Conservation (phyloP, 2,888 invertebrate genomes). For the Lamproptera curius region DNA sequence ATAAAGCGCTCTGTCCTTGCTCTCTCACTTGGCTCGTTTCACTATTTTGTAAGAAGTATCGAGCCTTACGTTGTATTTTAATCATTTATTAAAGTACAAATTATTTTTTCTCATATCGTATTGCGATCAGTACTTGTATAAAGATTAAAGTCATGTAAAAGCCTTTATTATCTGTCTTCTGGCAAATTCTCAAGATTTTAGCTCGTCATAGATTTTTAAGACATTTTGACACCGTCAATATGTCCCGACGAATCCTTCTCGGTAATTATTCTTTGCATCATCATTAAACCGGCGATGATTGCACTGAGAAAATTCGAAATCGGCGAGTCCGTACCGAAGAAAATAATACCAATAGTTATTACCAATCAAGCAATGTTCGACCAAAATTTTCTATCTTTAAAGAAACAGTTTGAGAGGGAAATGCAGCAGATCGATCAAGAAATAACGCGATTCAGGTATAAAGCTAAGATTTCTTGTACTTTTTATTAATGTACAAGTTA, state of each 20-base stretch:
- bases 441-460: conserved; percentile 50
- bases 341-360: conserved; percentile 36
- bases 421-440: conserved; percentile 48
- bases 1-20: no score
- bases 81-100: no score
- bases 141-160: conserved; percentile 21
- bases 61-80: no score
- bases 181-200: no score
- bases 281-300: no score
- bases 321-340: conserved; percentile 12
- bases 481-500: no score
- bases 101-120: no score
- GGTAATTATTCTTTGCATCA: no score
- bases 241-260: not conserved
- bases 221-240: conserved; percentile 4
- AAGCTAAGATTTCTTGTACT: no score
- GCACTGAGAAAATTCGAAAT: conserved; percentile 16
- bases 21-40: no score
- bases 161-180: not conserved
- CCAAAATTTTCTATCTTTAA: conserved; percentile 38
- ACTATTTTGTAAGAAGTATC: no score
- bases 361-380: conserved; percentile 42
- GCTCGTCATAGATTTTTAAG: not conserved
- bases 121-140: no score
- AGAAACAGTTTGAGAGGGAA: conserved; percentile 41